These are phyloP conservation scores for Orientallactaga bullata DNA, from an alignment of 2,113 vertebrate genomes.

Conservation along the genomic window DNA sequence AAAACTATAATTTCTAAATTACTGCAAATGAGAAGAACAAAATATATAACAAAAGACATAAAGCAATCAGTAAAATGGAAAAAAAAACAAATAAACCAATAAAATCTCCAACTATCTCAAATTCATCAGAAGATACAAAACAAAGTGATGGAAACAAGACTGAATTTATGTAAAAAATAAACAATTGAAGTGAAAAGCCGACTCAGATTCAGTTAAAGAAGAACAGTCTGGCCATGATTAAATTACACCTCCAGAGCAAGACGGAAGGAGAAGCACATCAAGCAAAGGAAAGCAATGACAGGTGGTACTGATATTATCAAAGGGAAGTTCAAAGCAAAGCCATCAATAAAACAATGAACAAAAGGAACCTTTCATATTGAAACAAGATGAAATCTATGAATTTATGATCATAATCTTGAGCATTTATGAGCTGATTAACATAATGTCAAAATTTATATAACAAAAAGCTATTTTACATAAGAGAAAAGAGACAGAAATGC, in stretches of 20 bases:
- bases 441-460: slow-evolving; percentile 44
- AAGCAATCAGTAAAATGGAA: neutral
- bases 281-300: neutral
- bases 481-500: slow-evolving; percentile 45
- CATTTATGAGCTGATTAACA: slow-evolving; percentile 45
- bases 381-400: slow-evolving; percentile 48
- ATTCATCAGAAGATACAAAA: slow-evolving; percentile 19
- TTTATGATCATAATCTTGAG: neutral
- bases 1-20: slow-evolving; percentile 23
- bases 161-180: neutral
- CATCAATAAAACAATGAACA: neutral
- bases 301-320: neutral
- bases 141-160: neutral
- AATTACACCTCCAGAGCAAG: neutral
- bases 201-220: slow-evolving; percentile 17
- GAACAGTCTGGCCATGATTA: slow-evolving; percentile 38
- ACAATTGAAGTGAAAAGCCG: neutral
- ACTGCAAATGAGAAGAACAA: slow-evolving; percentile 3
- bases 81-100: neutral
- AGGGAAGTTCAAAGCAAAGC: slow-evolving; percentile 57
- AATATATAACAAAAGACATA: neutral
- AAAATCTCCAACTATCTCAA: neutral
- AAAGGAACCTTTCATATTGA: slow-evolving; percentile 35
- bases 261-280: neutral
- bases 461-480: slow-evolving; percentile 21